Evolutionary conservation across 2,113 vertebrate genomes (phyloP).

Genomic region (Archilochus colubris): DNA sequence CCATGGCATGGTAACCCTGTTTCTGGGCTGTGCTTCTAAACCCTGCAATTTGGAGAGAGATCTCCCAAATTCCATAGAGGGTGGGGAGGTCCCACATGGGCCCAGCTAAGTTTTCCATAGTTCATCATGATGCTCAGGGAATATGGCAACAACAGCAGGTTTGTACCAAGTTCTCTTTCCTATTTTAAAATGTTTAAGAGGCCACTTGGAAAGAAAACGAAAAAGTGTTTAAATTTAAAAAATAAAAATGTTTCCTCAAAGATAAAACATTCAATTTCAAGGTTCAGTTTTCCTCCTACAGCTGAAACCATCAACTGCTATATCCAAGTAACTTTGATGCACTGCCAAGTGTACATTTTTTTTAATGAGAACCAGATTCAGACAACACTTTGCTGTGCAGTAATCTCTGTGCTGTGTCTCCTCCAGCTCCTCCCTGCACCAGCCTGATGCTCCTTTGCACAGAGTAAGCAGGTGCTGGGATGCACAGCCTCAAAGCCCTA

Average conservation of each 20-base stretch:
- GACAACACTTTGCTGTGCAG: neutral
- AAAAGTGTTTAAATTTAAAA: neutral
- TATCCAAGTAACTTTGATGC: neutral
- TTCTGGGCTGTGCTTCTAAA: neutral
- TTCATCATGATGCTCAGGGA: neutral
- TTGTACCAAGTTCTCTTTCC: neutral
- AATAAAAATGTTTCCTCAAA: neutral
- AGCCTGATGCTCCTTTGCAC: fast-evolving
- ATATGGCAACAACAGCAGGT: neutral
- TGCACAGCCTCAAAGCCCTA: neutral
- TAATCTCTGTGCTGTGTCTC: neutral
- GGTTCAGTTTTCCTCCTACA: neutral
- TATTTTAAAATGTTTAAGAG: neutral
- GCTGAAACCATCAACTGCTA: neutral
- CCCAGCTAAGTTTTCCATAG: neutral
- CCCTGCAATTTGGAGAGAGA: neutral
- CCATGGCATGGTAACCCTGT: fast-evolving
- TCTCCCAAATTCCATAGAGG: neutral
- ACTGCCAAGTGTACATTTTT: neutral
- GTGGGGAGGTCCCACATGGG: neutral
- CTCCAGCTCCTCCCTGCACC: neutral
- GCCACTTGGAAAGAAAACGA: neutral
- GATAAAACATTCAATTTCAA: neutral
- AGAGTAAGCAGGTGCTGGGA: neutral
- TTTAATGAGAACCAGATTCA: neutral